Conservation (phyloP, 2,888 invertebrate species). For the Zeuzera pyrina region DNA sequence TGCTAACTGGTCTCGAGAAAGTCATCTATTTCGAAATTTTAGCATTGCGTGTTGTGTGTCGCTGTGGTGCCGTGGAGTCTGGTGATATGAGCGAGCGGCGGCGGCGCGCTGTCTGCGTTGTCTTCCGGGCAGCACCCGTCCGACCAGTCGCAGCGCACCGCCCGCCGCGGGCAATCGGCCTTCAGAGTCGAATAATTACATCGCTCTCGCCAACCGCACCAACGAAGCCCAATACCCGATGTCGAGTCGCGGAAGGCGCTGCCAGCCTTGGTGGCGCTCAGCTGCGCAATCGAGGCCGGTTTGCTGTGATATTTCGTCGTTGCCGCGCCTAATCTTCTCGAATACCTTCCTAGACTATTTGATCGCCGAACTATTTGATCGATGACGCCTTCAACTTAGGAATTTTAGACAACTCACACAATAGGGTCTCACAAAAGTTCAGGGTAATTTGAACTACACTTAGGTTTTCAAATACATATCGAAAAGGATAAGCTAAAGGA, state of each 20-base stretch:
- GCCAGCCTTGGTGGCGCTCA: slow-evolving; percentile 68
- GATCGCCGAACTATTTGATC: slow-evolving; percentile 33
- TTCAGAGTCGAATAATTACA: slow-evolving; percentile 68
- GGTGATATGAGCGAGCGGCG: slow-evolving; percentile 50
- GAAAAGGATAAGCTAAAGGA: too few relatives aligned
- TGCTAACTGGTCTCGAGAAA: slow-evolving; percentile 60
- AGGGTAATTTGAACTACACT: too few relatives aligned
- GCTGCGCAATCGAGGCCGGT: slow-evolving; percentile 69
- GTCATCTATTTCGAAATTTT: slow-evolving; percentile 66
- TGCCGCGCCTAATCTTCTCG: slow-evolving; percentile 52
- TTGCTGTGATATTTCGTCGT: slow-evolving; percentile 53
- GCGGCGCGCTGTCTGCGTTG: slow-evolving; percentile 70
- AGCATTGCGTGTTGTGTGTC: slow-evolving; percentile 60
- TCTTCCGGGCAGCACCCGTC: slow-evolving; percentile 69
- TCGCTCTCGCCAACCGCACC: slow-evolving; percentile 21
- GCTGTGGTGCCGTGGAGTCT: slow-evolving; percentile 66
- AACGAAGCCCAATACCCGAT: slow-evolving; percentile 43
- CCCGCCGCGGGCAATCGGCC: slow-evolving; percentile 68
- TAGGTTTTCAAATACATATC: too few relatives aligned
- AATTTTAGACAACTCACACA: slow-evolving; percentile 16
- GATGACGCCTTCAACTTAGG: slow-evolving; percentile 28
- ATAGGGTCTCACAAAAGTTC: too few relatives aligned
- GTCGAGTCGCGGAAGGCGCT: slow-evolving; percentile 64
- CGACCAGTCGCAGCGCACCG: slow-evolving; percentile 66
- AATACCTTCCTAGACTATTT: slow-evolving; percentile 41